Conservation (phyloP, 2,797 vertebrate genomes). For the Mustela erminea region DNA sequence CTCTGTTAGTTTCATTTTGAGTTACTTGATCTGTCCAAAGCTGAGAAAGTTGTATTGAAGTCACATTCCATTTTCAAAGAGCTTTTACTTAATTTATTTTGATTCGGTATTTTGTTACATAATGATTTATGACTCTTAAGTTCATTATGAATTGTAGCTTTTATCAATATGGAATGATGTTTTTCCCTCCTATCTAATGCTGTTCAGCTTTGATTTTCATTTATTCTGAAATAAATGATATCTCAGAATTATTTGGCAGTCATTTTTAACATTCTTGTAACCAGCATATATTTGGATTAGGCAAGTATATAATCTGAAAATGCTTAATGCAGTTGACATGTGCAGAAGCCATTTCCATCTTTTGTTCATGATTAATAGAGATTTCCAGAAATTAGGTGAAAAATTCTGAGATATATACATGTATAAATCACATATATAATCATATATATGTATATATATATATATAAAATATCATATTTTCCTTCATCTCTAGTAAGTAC, state of each 20-base stretch:
- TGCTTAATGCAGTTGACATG: neutral
- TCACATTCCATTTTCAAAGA: constrained; percentile 54
- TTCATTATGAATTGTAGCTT: constrained; percentile 60
- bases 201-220: constrained; percentile 67
- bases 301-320: constrained; percentile 2
- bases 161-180: constrained; percentile 65
- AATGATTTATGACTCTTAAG: constrained; percentile 65
- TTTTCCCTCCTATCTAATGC: constrained; percentile 35
- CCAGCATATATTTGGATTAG: neutral
- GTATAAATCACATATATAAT: neutral
- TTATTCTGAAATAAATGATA: constrained; percentile 65
- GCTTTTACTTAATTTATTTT: constrained; percentile 60
- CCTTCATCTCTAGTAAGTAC: constrained; percentile 9
- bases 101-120: constrained; percentile 57
- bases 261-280: constrained; percentile 50
- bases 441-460: neutral
- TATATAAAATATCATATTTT: neutral
- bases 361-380: neutral
- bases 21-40: constrained; percentile 21
- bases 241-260: constrained; percentile 60
- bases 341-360: constrained; percentile 37
- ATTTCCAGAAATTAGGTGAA: neutral
- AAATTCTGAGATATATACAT: neutral
- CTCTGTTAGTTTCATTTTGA: constrained; percentile 33
- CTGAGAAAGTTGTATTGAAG: constrained; percentile 43